Percentiles rank a stretch among this genome's conserved stretches.
phyloP scores from a whole-genome alignment of 2,888 invertebrate genomes.

The Cotesia congregata region DNA sequence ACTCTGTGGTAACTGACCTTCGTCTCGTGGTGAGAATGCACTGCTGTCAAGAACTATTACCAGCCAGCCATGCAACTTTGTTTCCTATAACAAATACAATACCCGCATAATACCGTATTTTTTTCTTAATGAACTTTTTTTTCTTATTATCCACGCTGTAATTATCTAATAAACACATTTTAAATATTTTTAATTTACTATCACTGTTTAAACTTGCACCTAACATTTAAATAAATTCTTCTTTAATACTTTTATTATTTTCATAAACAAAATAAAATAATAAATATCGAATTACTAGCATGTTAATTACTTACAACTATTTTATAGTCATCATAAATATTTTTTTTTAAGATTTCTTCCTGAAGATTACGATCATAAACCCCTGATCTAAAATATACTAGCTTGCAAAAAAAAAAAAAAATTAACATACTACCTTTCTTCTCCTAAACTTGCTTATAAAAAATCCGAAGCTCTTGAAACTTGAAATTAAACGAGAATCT shows the following conservation, averaged over 20 bases:
- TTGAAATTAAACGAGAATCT: not conserved
- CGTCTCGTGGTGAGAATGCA: constrained; percentile 43
- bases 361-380: not conserved
- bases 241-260: not conserved
- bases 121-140: constrained; percentile 9
- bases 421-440: not conserved
- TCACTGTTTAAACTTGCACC: not conserved
- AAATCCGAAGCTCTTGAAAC: not conserved
- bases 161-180: constrained; percentile 4
- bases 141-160: not conserved
- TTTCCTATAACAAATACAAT: not conserved
- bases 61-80: constrained; percentile 13
- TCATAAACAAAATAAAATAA: not conserved
- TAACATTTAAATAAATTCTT: not conserved
- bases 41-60: constrained; percentile 37
- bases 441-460: not conserved
- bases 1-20: constrained; percentile 48
- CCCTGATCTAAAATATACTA: not conserved
- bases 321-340: not conserved
- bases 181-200: not conserved
- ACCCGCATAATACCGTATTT: constrained; percentile 8
- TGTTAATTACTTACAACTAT: not conserved
- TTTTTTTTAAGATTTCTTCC: not conserved
- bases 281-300: not conserved
- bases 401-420: not conserved